Base-by-base conservation (phyloP, 2,797 vertebrate species). In the Chaenodraco wilsoni region DNA sequence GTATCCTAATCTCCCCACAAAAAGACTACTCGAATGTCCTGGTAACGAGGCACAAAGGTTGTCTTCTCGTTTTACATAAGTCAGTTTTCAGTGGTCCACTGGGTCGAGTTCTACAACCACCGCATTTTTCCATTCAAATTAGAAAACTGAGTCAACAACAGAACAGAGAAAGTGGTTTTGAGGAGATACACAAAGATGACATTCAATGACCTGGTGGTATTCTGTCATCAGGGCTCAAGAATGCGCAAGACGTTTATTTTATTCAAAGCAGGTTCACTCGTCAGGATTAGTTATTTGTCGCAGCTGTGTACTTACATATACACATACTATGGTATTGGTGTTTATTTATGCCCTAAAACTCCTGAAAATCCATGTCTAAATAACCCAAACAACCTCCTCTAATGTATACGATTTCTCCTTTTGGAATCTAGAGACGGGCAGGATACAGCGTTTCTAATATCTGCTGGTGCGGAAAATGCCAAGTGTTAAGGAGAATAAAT, bases 391-490 rank as follows among this genome's bases (percentile, higher is more conserved):
- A 65, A 69, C 69, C 69, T 74, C 46, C 49, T 77, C 61, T 79
- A 72, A 82, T 76, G 19, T 65, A 55, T 66, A 56, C 14, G 54
- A 77, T 73, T 83, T 84, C 76, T 78, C 48, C 67, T 49, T 78
- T 55, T 65, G 58, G 76, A 55, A 55, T 12, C 58, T 52, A 49
- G 59, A 69, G 46, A 81, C 46, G 19, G 40, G n/a, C 46, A 31
- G 69, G 61, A 78, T 65, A 48, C 66, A 54, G 46, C 62, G 12
- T 77, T 78, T 75, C 58, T 65, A 41, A 66, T 63, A 62, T 37
- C 72, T 64, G 55, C 60, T 76, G 63, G 55, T 27, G 72, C 82
- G 71, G 78, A 84, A 89, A 87, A 89, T 70, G 76, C 70, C 69
- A 73, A 8, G 69, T 46, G 50, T 76, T 82, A 66, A 78, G 69